phyloP scores from a whole-genome alignment of 2,113 vertebrate species.

The Cheilinus undulatus region DNA sequence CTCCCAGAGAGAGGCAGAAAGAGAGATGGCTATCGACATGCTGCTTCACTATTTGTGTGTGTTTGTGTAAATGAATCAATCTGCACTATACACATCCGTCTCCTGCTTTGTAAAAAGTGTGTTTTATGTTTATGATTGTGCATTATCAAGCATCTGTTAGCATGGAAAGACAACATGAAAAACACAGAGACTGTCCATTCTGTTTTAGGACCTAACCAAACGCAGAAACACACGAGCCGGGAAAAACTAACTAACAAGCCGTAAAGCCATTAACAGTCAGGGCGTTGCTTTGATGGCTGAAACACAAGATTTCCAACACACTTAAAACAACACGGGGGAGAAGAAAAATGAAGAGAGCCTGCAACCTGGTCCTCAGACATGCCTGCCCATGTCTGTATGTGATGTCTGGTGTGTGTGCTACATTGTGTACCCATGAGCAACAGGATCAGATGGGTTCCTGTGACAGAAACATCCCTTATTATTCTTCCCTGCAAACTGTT shows the following conservation, averaged over 20 bases:
- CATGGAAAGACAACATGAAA: not conserved
- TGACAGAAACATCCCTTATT: slow-evolving; percentile 54
- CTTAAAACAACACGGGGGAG: slow-evolving; percentile 56
- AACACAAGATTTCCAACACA: slow-evolving; percentile 59
- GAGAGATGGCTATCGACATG: slow-evolving; percentile 74
- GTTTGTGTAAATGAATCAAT: slow-evolving; percentile 52
- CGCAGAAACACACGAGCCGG: slow-evolving; percentile 18
- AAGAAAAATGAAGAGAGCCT: slow-evolving; percentile 31
- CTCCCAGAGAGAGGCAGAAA: slow-evolving; percentile 76
- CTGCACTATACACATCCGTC: slow-evolving; percentile 8
- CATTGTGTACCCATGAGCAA: slow-evolving; percentile 25
- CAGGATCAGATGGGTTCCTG: slow-evolving; percentile 55
- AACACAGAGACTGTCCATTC: not conserved
- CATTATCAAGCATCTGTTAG: slow-evolving; percentile 6
- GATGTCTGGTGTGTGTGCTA: slow-evolving; percentile 51
- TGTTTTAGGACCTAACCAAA: slow-evolving; percentile 20
- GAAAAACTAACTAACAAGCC: slow-evolving; percentile 75
- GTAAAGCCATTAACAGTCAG: slow-evolving; percentile 69
- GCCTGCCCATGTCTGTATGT: slow-evolving; percentile 42
- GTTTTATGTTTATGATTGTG: not conserved
- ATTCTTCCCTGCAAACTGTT: slow-evolving; percentile 51
- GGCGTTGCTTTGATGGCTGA: slow-evolving; percentile 66
- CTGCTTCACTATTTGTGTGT: slow-evolving; percentile 48
- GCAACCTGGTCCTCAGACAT: slow-evolving; percentile 40
- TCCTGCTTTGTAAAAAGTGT: not conserved